phyloP scores from a whole-genome alignment of 1,140 invertebrate genomes.

The Zaprionus ghesquierei region DNA sequence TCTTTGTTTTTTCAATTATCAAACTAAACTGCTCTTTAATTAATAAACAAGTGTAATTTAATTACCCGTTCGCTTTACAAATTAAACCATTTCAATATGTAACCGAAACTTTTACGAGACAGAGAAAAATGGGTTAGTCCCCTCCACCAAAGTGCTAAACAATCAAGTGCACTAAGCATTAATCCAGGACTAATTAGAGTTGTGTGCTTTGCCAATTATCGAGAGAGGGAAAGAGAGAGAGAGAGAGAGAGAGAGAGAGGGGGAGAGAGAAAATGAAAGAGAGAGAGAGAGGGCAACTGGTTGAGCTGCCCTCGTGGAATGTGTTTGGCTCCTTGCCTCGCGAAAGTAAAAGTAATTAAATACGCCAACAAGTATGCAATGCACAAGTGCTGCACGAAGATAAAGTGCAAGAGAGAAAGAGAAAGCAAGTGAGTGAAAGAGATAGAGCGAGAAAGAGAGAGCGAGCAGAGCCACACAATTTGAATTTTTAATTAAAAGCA shows the following conservation, averaged over 20 bases:
- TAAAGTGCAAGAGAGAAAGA: neutral
- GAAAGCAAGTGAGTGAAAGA: neutral
- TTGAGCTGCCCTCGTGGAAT: neutral
- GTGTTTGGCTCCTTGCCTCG: neutral
- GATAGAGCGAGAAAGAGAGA: neutral
- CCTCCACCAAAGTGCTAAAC: neutral
- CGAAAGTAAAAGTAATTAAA: conserved; percentile 46
- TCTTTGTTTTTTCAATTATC: neutral
- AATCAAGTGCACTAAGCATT: conserved; percentile 41
- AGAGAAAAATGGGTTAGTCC: neutral
- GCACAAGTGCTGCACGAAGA: neutral
- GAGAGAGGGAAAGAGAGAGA: neutral
- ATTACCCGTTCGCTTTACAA: neutral
- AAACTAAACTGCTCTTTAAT: neutral
- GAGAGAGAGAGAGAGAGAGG: neutral
- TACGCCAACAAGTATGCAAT: conserved; percentile 11
- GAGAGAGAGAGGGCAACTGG: neutral
- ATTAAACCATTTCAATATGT: neutral
- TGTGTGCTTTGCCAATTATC: conserved; percentile 53
- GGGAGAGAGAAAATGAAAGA: neutral
- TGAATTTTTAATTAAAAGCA: conserved; percentile 58
- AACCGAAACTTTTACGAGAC: neutral
- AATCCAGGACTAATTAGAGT: conserved; percentile 63
- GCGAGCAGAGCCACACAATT: conserved; percentile 27
- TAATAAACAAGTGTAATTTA: neutral